phyloP scores from a whole-genome alignment of 2,113 vertebrate species.

The Notechis scutatus region DNA sequence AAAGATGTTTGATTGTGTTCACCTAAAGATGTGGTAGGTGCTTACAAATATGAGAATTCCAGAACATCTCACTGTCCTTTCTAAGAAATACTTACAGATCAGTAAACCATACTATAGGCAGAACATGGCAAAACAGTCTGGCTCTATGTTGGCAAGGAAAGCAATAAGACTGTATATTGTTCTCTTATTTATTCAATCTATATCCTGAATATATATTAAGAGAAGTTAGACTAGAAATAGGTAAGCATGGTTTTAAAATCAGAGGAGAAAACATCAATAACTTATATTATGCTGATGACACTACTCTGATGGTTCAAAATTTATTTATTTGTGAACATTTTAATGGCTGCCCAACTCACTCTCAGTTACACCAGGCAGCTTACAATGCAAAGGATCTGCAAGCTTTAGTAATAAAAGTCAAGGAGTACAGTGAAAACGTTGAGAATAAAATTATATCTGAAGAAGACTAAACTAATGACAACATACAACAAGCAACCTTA shows the following conservation, averaged over 20 bases:
- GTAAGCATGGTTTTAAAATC: not conserved
- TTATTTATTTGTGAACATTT: not conserved
- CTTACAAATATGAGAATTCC: not conserved
- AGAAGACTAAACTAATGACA: not conserved
- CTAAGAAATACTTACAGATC: not conserved
- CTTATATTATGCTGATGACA: not conserved
- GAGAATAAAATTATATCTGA: not conserved
- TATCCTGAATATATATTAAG: not conserved
- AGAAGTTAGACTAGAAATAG: not conserved
- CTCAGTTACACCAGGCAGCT: not conserved
- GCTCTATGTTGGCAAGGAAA: not conserved
- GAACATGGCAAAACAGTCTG: not conserved
- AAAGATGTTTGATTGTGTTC: not conserved
- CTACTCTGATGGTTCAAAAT: not conserved
- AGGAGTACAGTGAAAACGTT: not conserved
- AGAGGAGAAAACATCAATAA: not conserved
- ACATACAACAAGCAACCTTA: not conserved
- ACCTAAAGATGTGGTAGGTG: not conserved
- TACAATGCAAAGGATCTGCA: not conserved
- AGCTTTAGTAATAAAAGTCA: not conserved
- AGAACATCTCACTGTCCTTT: not conserved
- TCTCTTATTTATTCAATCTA: not conserved
- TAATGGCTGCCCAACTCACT: not conserved
- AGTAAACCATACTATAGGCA: not conserved
- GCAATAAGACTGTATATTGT: not conserved